phyloP scores from a whole-genome alignment of 2,797 vertebrate species.

The Rallus crepitans region DNA sequence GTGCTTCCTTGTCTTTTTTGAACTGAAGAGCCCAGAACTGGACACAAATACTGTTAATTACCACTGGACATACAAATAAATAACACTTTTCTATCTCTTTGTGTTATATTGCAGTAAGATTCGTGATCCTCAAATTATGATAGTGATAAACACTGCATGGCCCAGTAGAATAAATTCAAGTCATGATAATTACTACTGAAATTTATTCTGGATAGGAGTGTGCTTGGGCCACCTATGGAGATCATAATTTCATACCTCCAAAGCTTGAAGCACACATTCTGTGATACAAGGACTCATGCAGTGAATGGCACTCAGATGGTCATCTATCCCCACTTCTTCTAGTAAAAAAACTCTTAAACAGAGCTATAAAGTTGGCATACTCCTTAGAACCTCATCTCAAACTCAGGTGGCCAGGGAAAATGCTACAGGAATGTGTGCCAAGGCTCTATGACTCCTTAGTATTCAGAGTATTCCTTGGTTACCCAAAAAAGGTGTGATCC shows the following conservation, averaged over 20 bases:
- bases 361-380: not conserved
- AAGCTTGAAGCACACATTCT: not conserved
- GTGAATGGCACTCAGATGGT: not conserved
- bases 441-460: not conserved
- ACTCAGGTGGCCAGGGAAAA: not conserved
- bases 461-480: not conserved
- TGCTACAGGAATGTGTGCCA: not conserved
- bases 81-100: not conserved
- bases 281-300: not conserved
- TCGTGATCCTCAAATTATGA: not conserved
- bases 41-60: not conserved
- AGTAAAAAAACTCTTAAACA: not conserved
- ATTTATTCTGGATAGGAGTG: not conserved
- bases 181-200: not conserved
- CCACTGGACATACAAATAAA: not conserved
- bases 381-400: not conserved
- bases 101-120: not conserved
- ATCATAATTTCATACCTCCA: not conserved
- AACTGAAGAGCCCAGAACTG: too few relatives aligned
- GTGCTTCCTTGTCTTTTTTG: too few relatives aligned
- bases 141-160: not conserved
- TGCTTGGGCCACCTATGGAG: not conserved
- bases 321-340: not conserved
- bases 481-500: not conserved
- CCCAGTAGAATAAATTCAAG: not conserved